These are phyloP conservation scores for Chionomys nivalis DNA, from an alignment of 2,113 vertebrate genomes.

Conservation along the genomic window DNA sequence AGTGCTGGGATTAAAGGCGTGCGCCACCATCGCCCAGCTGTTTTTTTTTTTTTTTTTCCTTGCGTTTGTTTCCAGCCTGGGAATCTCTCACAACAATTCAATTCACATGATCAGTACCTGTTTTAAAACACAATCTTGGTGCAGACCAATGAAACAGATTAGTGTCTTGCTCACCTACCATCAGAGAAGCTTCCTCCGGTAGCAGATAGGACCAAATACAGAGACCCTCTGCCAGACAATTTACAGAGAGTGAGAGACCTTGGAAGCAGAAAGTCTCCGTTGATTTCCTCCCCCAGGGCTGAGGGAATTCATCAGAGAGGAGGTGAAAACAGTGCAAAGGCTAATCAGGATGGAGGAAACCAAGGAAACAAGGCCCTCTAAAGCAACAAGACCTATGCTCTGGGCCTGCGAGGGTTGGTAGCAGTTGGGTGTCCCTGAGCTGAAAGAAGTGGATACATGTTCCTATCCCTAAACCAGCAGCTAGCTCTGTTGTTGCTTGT, in stretches of 20 bases:
- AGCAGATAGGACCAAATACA: background rate
- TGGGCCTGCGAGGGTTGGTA: background rate
- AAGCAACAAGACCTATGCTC: background rate
- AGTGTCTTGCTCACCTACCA: background rate
- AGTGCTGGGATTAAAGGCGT: too few relatives aligned
- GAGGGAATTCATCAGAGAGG: background rate
- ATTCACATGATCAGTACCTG: background rate
- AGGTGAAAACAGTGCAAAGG: too few relatives aligned
- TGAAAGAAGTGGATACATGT: too few relatives aligned
- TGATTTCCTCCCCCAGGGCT: background rate
- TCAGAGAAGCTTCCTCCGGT: background rate
- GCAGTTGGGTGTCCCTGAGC: too few relatives aligned
- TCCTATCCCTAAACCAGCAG: background rate
- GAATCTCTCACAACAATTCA: background rate
- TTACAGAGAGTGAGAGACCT: background rate
- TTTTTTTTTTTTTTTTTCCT: conserved; percentile 27
- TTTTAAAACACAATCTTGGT: background rate
- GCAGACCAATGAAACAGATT: background rate
- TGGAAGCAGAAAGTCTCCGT: background rate
- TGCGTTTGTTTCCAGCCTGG: background rate
- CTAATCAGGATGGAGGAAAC: background rate
- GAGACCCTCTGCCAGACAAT: background rate
- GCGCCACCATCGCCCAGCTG: too few relatives aligned
- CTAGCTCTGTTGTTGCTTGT: too few relatives aligned
- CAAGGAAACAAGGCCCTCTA: too few relatives aligned